Percentiles rank a stretch among this genome's conserved stretches.
Evolutionary conservation across 1,140 invertebrate species (phyloP).

Genomic region (silkworm (Bombyx mori)): ASM3026992v2 NC_085112.1:6003001-6003500

Average conservation of each 20-base stretch:
- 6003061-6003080: no score
- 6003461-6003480: background rate
- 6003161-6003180: no score
- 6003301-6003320: slow-evolving; percentile 48
- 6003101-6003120: no score
- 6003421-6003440: background rate
- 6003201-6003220: slow-evolving; percentile 12
- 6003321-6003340: slow-evolving; percentile 30
- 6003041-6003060: no score
- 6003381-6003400: slow-evolving; percentile 26
- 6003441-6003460: no score
- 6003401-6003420: slow-evolving; percentile 8
- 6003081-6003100: no score
- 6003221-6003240: slow-evolving; percentile 32
- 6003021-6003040: no score
- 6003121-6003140: no score
- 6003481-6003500: slow-evolving; percentile 16
- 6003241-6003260: slow-evolving; percentile 25
- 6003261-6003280: slow-evolving; percentile 35
- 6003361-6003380: slow-evolving; percentile 54
- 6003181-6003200: background rate
- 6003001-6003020: no score
- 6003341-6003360: slow-evolving; percentile 54
- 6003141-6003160: no score
- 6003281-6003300: slow-evolving; percentile 30